Evolutionary conservation across 23 tunicate genomes (phyloP).

Genomic region (Trididemnum nubilum): DNA sequence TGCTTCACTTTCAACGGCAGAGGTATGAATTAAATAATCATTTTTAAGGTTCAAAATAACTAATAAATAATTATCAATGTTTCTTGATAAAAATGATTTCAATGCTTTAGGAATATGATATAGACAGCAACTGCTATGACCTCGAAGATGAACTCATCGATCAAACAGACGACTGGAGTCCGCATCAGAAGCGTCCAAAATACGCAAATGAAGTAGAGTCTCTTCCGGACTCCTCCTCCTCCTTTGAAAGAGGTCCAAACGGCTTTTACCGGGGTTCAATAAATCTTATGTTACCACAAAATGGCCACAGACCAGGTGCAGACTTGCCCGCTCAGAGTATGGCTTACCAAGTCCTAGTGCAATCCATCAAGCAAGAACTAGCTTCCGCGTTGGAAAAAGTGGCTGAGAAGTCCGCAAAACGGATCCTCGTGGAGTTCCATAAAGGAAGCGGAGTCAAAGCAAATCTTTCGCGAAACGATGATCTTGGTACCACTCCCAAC

Average conservation of each 20-base stretch:
- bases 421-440: constrained; percentile 37
- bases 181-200: constrained; percentile 4
- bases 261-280: constrained; percentile 30
- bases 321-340: background rate
- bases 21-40: too few relatives aligned
- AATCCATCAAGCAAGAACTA: constrained; percentile 54
- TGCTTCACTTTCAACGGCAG: too few relatives aligned
- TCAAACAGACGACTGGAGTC: background rate
- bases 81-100: too few relatives aligned
- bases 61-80: too few relatives aligned
- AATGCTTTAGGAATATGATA: background rate
- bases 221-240: background rate
- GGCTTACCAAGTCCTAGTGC: constrained; percentile 42
- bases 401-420: constrained; percentile 55
- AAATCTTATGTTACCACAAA: constrained; percentile 24
- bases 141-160: background rate
- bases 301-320: background rate
- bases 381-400: constrained; percentile 35
- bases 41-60: too few relatives aligned
- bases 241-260: background rate
- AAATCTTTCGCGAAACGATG: too few relatives aligned
- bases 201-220: background rate
- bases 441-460: background rate
- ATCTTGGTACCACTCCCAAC: too few relatives aligned
- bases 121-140: background rate